Percentiles rank a stretch among this genome's conserved stretches.
These are phyloP conservation scores for Eulacestoma nigropectus DNA, from an alignment of 2,113 vertebrate genomes.

Conservation along the genomic window DNA sequence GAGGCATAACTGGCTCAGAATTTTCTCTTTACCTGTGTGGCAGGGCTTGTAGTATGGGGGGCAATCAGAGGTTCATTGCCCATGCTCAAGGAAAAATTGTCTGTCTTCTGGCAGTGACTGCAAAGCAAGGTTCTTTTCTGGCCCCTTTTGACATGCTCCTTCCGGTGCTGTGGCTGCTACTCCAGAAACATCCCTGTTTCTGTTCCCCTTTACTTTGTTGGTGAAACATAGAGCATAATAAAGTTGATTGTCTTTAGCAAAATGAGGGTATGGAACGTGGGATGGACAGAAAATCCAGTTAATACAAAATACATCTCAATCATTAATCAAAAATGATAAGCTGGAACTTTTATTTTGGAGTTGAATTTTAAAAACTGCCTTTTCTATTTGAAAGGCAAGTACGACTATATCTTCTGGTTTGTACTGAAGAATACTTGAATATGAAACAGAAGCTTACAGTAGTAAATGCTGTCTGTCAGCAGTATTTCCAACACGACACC, in stretches of 20 bases:
- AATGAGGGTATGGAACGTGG: slow-evolving; percentile 38
- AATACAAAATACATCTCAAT: not conserved
- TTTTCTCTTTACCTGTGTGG: not conserved
- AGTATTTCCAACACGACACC: not conserved
- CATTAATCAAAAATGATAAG: not conserved
- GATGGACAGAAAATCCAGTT: not conserved
- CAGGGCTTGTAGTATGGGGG: not conserved
- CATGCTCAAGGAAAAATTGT: not conserved
- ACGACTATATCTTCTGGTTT: not conserved
- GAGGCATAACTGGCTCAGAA: not conserved
- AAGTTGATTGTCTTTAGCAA: slow-evolving; percentile 69
- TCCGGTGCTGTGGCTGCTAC: not conserved
- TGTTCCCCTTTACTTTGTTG: not conserved
- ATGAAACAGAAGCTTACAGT: not conserved
- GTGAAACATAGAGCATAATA: not conserved
- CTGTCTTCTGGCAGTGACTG: not conserved
- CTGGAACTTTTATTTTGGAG: not conserved
- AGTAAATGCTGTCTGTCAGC: not conserved
- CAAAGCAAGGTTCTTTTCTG: not conserved
- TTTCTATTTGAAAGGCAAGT: not conserved
- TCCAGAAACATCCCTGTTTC: not conserved
- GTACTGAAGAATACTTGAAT: not conserved
- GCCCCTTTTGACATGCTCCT: accelerated
- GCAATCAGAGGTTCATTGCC: not conserved
- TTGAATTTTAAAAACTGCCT: not conserved